Percentiles rank a stretch among this genome's conserved stretches.
These are phyloP conservation scores for Drosophila vallismaia DNA, from an alignment of 2,888 invertebrate species.

Conservation along the genomic window DNA sequence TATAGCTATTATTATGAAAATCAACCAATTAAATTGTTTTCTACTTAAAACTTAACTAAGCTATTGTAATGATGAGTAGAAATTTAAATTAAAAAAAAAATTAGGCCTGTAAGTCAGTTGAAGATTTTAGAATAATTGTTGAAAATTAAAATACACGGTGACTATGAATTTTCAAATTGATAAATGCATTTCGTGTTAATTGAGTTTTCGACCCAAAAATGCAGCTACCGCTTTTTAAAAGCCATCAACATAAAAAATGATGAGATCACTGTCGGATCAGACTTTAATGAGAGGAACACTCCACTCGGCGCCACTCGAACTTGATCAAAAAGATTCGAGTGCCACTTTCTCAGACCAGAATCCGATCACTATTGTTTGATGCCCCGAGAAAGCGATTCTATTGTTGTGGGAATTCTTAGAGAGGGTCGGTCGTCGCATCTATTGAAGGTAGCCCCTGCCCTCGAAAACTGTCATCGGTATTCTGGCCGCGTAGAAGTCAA, in stretches of 20 bases:
- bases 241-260: neutral
- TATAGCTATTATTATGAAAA: no score
- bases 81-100: neutral
- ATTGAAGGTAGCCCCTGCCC: slow-evolving; percentile 7
- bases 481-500: neutral
- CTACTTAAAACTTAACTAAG: neutral
- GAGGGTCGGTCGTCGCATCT: slow-evolving; percentile 5
- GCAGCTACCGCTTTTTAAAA: neutral
- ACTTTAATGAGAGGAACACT: slow-evolving; percentile 22
- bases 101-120: neutral
- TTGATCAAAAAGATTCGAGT: slow-evolving; percentile 15
- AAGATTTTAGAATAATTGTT: neutral
- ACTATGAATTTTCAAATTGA: neutral
- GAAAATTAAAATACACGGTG: neutral
- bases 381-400: slow-evolving; percentile 9
- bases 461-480: slow-evolving; percentile 7
- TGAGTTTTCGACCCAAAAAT: neutral
- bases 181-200: neutral
- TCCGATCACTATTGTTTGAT: slow-evolving; percentile 30
- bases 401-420: neutral
- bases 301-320: slow-evolving; percentile 19
- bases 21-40: neutral
- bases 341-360: slow-evolving; percentile 31
- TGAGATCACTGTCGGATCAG: neutral
- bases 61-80: neutral